Conservation (phyloP, 2,888 invertebrate species). For the Papilio demoleus region DNA sequence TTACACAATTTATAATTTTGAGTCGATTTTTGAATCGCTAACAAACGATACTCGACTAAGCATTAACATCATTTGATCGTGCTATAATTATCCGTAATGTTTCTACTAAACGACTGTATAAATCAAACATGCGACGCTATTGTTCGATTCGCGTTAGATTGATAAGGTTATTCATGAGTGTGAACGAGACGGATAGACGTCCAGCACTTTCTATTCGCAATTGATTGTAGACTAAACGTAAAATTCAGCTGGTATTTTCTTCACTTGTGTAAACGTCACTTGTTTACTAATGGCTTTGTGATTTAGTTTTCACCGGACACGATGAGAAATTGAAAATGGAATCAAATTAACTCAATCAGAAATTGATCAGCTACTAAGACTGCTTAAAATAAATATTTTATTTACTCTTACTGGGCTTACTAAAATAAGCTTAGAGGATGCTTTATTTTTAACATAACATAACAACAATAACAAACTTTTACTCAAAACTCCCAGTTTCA, state of each 20-base stretch:
- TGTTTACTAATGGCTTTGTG: conserved; percentile 38
- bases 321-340: conserved; percentile 16
- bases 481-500: background rate
- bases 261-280: conserved; percentile 39
- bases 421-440: too few species aligned
- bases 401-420: background rate
- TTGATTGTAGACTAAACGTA: conserved; percentile 61
- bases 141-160: conserved; percentile 83
- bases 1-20: too few species aligned
- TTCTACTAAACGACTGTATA: conserved; percentile 83
- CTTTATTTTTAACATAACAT: background rate
- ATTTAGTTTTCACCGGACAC: conserved; percentile 39
- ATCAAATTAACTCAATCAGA: conserved; percentile 17
- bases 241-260: conserved; percentile 46
- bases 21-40: too few species aligned
- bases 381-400: too few species aligned
- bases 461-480: background rate
- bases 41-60: conserved; percentile 53
- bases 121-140: conserved; percentile 83
- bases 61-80: conserved; percentile 64
- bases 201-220: conserved; percentile 76
- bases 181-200: conserved; percentile 80
- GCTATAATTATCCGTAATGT: conserved; percentile 82
- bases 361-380: background rate
- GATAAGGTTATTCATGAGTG: conserved; percentile 82